Evolutionary conservation across 2,797 vertebrate genomes (phyloP).

Genomic region (Clamator glandarius): DNA sequence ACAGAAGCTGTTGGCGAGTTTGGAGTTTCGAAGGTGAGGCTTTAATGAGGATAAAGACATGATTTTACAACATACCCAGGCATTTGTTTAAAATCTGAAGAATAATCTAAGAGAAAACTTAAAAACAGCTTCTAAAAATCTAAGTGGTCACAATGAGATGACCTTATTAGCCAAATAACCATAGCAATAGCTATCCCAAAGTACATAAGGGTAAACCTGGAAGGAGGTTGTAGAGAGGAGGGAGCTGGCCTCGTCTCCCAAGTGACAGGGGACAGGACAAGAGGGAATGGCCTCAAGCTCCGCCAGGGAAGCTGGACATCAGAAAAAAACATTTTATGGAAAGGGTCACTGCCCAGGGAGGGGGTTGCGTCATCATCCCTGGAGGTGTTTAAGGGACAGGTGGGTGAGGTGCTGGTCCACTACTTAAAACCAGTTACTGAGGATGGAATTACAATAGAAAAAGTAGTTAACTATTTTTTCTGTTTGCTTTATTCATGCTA

Average conservation of each 20-base stretch:
- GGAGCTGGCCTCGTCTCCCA: too few species aligned
- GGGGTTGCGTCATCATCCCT: too few species aligned
- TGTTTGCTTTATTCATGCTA: not conserved
- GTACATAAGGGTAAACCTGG: not conserved
- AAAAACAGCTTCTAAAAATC: not conserved
- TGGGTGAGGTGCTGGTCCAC: not conserved
- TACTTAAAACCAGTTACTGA: not conserved
- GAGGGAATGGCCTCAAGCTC: too few species aligned
- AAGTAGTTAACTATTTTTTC: not conserved
- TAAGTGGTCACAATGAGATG: not conserved
- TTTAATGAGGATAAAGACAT: not conserved
- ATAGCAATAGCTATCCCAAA: not conserved
- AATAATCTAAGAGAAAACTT: not conserved
- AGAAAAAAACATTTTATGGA: too few species aligned
- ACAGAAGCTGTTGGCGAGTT: not conserved
- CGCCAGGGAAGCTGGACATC: too few species aligned
- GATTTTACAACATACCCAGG: fast-evolving
- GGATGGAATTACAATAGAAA: not conserved
- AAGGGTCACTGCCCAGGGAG: too few species aligned
- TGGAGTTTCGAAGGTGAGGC: not conserved
- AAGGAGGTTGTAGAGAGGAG: too few species aligned
- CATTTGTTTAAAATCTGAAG: not conserved
- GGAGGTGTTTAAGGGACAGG: too few species aligned
- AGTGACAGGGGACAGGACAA: too few species aligned
- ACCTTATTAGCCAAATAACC: not conserved